Base-by-base conservation (phyloP, 2,888 invertebrate species). In the Tiphia femorata region DNA sequence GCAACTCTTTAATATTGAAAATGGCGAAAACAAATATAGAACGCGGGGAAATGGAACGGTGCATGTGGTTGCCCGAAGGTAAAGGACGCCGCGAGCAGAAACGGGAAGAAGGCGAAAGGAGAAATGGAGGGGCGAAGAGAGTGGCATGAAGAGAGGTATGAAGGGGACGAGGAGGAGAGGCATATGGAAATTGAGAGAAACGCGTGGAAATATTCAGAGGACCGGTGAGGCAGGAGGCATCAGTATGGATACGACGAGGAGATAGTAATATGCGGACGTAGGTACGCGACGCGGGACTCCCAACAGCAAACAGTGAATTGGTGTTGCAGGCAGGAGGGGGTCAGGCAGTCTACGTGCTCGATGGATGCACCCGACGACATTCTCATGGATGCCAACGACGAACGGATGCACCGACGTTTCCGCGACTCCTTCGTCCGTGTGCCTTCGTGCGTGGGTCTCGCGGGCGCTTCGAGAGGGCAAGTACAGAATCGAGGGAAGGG, bases 251-350 rank as follows among this genome's bases (percentile, higher is more conserved):
- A 50, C 44, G 25, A 54, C 49, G 46, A 35, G 40, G 49, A 49
- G 61, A 57, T 59, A 53, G 64, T 57, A 67, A 64, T 64, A 60
- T 59, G 35, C 61, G 61, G 49, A 27, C 46, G 64, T 38, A 42
- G 25, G 25, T 50, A 49, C 53, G 43, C 44, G 53, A 35, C 19
- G 37, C 51, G 47, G 23, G 38, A 37, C 19, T 48, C 38, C 40
- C 52, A 29, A 47, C 57, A 42, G 58, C 41, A 58, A 58, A 58
- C 52, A 52, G 10, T 23, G 52, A 29, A 41, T 38, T 19, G 38
- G 44, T n/a, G n/a, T 33, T 48, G 14, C 25, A 17, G 33, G 16
- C 14, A 8, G 5, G 38, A 38, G 38, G 2, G 21, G 38, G 38
- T 10, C n/a, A n/a, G n/a, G n/a, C n/a, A n/a, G n/a, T n/a, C n/a